Evolutionary conservation across 2,888 invertebrate genomes (phyloP).

Genomic region (Coecobrya sp.): DNA sequence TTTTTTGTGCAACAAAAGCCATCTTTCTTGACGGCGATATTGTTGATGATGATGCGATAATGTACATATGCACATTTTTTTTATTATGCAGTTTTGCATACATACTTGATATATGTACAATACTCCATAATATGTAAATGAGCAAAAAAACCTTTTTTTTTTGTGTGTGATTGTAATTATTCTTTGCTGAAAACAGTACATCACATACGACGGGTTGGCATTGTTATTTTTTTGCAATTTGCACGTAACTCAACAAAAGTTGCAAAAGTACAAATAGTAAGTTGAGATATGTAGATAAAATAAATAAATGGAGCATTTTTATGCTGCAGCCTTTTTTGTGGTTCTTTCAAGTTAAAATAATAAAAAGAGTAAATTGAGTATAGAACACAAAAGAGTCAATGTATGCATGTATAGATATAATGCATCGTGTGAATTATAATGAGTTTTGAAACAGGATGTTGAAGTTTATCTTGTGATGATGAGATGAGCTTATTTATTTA

Average conservation of each 20-base stretch:
- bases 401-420: background rate
- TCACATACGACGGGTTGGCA: background rate
- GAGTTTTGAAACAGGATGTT: slow-evolving; percentile 26
- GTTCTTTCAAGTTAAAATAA: background rate
- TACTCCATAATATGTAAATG: slow-evolving; percentile 20
- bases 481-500: background rate
- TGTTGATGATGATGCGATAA: background rate
- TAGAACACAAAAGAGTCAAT: background rate
- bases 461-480: background rate
- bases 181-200: background rate
- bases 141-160: slow-evolving; percentile 2
- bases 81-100: slow-evolving; percentile 42
- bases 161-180: too few relatives aligned
- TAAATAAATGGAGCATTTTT: slow-evolving; percentile 34
- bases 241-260: background rate
- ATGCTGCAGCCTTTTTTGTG: background rate
- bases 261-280: too few relatives aligned
- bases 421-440: background rate
- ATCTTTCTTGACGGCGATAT: background rate
- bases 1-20: slow-evolving; percentile 36
- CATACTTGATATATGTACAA: too few relatives aligned
- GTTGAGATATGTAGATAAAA: too few relatives aligned
- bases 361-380: background rate
- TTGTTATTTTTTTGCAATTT: background rate
- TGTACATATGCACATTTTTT: background rate